These are phyloP conservation scores for Eupelmus urozonus DNA, from an alignment of 2,888 invertebrate species.

Conservation along the genomic window DNA sequence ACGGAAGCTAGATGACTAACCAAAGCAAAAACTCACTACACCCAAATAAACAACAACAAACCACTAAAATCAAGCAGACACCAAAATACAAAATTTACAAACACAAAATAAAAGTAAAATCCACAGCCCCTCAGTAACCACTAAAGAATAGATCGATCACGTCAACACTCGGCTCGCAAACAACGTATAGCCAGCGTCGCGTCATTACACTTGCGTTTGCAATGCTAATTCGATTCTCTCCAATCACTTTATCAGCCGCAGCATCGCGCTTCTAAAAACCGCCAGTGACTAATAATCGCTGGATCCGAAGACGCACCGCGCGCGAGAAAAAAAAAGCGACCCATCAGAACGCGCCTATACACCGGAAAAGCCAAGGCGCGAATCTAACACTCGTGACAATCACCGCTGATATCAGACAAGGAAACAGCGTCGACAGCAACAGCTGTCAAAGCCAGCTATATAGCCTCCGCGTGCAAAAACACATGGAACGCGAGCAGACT, in stretches of 20 bases:
- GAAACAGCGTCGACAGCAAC: background rate
- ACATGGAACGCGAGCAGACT: background rate
- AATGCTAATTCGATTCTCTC: too few species aligned
- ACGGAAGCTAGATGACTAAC: background rate
- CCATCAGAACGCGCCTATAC: too few species aligned
- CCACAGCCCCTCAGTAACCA: background rate
- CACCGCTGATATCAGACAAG: background rate
- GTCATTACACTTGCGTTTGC: too few species aligned
- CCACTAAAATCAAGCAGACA: background rate
- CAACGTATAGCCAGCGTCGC: too few species aligned
- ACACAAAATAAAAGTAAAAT: background rate
- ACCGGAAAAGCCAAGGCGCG: too few species aligned
- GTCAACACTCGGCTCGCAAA: too few species aligned
- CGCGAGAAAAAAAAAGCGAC: background rate
- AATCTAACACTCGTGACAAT: too few species aligned
- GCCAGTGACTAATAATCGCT: slow-evolving; percentile 40
- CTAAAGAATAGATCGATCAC: background rate
- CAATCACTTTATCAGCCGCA: slow-evolving; percentile 3
- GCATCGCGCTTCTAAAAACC: slow-evolving; percentile 26
- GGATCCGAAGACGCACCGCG: too few species aligned
- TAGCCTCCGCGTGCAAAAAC: background rate
- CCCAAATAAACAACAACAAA: too few species aligned
- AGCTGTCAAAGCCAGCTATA: background rate
- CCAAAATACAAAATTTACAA: background rate
- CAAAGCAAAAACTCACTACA: too few species aligned